These are phyloP conservation scores for Squalus acanthias DNA, from an alignment of 2,797 vertebrate genomes.

Conservation along the genomic window DNA sequence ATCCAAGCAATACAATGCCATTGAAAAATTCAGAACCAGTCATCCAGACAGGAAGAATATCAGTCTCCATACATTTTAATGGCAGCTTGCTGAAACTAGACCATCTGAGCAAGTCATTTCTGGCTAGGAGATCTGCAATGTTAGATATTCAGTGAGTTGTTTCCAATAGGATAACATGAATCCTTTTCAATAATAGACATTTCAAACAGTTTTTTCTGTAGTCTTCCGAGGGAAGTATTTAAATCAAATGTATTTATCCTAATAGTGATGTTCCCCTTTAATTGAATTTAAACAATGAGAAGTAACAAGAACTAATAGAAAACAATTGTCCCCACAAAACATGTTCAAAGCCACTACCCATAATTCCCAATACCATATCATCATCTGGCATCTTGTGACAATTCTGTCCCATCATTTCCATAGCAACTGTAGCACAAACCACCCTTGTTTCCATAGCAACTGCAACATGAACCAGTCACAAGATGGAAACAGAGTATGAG, in stretches of 20 bases:
- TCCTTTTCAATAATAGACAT: not conserved
- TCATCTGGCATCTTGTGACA: not conserved
- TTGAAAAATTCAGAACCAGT: not conserved
- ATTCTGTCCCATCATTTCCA: not conserved
- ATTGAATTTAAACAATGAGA: not conserved
- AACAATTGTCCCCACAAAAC: not conserved
- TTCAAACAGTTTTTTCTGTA: not conserved
- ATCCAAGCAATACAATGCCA: not conserved
- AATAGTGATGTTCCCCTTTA: not conserved
- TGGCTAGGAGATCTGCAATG: not conserved
- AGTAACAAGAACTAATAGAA: not conserved
- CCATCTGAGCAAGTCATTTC: not conserved
- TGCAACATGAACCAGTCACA: constrained; percentile 18
- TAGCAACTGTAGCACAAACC: not conserved
- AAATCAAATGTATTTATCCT: not conserved
- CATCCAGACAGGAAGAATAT: not conserved
- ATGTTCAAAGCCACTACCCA: not conserved
- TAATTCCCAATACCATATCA: constrained; percentile 3
- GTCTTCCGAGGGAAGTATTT: not conserved
- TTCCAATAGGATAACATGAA: not conserved
- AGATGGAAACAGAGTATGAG: not conserved
- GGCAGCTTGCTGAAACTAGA: not conserved
- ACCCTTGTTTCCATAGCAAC: constrained; percentile 6
- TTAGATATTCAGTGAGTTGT: not conserved
- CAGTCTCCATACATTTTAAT: not conserved